Evolutionary conservation across 2,888 invertebrate species (phyloP).

Genomic region (Tiliacea citrago): DNA sequence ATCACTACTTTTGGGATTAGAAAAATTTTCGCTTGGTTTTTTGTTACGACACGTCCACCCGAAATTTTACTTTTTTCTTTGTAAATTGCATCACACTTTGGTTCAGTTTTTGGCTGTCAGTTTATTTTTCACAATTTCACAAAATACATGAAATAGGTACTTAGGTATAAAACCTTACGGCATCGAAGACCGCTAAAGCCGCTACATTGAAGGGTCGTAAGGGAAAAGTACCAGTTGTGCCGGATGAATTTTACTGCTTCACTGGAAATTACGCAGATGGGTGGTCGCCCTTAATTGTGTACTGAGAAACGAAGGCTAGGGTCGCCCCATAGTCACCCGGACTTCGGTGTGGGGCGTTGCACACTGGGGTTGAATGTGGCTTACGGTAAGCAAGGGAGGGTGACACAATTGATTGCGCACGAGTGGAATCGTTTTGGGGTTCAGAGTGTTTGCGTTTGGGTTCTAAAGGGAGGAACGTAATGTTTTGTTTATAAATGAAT

Average conservation of each 20-base stretch:
- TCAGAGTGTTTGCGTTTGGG: background rate
- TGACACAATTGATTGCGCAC: background rate
- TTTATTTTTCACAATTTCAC: no score
- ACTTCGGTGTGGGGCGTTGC: background rate
- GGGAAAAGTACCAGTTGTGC: constrained; percentile 39
- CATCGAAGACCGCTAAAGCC: background rate
- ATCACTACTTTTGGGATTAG: background rate
- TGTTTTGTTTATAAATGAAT: background rate
- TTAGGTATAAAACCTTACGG: background rate
- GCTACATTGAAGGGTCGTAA: constrained; percentile 6
- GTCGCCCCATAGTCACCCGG: background rate
- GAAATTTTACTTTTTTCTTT: no score
- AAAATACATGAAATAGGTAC: no score
- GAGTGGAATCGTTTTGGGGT: background rate
- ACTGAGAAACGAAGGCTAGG: constrained; percentile 20
- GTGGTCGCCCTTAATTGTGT: constrained; percentile 28
- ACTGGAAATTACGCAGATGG: constrained; percentile 35
- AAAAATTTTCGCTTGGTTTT: no score
- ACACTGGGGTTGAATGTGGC: constrained; percentile 13
- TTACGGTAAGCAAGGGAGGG: background rate
- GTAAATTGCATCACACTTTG: no score
- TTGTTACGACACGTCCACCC: no score
- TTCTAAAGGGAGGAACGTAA: background rate
- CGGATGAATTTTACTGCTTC: constrained; percentile 39
- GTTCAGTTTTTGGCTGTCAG: no score